Evolutionary conservation across 2,113 vertebrate species (phyloP).

Genomic region (Hirundichthys speculiger): DNA sequence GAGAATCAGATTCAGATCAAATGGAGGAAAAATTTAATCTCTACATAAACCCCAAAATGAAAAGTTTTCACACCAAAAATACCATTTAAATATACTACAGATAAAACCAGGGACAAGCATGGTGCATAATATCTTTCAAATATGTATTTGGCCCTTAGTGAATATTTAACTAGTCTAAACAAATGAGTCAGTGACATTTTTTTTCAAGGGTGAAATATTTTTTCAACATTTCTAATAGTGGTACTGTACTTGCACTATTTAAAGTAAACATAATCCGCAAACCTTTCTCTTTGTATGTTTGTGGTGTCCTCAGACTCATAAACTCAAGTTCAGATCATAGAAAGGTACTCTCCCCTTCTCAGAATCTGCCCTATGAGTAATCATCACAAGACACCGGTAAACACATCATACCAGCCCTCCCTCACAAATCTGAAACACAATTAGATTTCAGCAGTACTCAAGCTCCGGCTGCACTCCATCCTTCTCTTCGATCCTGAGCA

Average conservation of each 20-base stretch:
- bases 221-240: too few relatives aligned
- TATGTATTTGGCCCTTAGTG: too few relatives aligned
- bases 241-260: too few relatives aligned
- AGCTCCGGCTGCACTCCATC: background rate
- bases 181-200: too few relatives aligned
- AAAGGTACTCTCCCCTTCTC: conserved; percentile 63
- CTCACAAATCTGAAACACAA: conserved; percentile 8
- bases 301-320: conserved; percentile 69
- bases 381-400: conserved; percentile 77
- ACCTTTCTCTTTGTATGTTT: background rate
- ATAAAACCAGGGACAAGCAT: too few relatives aligned
- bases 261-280: background rate
- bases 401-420: background rate
- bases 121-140: too few relatives aligned
- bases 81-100: too few relatives aligned
- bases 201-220: too few relatives aligned
- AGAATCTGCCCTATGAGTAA: conserved; percentile 86
- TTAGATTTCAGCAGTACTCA: background rate
- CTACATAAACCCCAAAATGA: too few relatives aligned
- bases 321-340: conserved; percentile 70
- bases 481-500: conserved; percentile 4
- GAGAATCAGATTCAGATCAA: conserved; percentile 1
- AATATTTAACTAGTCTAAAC: too few relatives aligned
- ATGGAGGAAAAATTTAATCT: background rate
- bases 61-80: too few relatives aligned